A percentile compares a stretch with the other conserved stretches of the same genome.
These are phyloP conservation scores for Leptestheria dahalacensis DNA, from an alignment of 1,140 invertebrate genomes.

Conservation along the genomic window DNA sequence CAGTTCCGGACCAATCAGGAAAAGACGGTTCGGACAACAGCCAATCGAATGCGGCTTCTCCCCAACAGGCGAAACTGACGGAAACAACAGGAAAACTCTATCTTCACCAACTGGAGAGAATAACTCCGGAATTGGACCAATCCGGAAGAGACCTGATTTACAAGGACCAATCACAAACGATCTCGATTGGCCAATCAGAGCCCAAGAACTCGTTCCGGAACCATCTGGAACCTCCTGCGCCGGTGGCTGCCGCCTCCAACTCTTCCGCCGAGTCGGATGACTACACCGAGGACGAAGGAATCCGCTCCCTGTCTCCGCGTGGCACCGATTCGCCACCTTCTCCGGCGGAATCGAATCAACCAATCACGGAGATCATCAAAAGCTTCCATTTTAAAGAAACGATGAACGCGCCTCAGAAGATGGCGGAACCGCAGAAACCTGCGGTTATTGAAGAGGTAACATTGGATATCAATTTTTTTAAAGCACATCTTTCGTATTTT, in stretches of 20 bases:
- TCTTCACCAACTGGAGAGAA: no score
- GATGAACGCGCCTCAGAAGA: neutral
- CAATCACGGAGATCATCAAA: neutral
- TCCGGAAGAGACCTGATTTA: no score
- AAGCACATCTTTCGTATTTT: neutral
- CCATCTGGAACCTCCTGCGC: neutral
- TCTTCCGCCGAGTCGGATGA: slow-evolving; percentile 3
- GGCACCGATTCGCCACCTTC: slow-evolving; percentile 1
- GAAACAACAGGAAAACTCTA: no score
- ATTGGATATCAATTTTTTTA: neutral
- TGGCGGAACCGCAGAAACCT: neutral
- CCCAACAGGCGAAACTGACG: no score
- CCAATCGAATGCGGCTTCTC: no score
- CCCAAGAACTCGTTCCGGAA: no score
- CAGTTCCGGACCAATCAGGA: no score
- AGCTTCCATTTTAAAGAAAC: neutral
- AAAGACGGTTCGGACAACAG: no score
- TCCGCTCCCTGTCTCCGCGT: slow-evolving; percentile 12
- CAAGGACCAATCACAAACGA: no score
- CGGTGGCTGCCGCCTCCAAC: neutral
- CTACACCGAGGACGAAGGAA: slow-evolving; percentile 15
- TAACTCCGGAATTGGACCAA: no score
- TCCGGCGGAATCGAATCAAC: neutral
- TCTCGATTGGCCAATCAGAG: no score
- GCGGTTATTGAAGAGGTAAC: neutral